phyloP scores from a whole-genome alignment of 2,888 invertebrate genomes.

The Blastobasis adustella region DNA sequence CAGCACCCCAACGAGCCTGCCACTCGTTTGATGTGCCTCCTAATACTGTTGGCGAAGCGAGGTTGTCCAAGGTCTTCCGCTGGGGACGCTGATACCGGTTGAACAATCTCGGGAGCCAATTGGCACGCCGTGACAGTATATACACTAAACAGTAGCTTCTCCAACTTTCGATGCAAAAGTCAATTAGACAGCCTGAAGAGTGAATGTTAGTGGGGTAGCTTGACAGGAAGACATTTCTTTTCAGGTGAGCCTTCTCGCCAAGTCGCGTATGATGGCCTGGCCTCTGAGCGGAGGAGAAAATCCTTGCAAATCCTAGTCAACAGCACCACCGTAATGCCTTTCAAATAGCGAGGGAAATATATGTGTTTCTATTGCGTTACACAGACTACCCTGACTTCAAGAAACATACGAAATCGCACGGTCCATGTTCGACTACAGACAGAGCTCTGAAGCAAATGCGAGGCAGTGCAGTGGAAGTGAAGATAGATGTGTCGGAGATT shows the following conservation, averaged over 20 bases:
- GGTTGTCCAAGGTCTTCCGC: no score
- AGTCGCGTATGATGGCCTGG: constrained; percentile 37
- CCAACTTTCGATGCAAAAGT: no score
- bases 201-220: constrained; percentile 18
- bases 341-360: constrained; percentile 58
- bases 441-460: constrained; percentile 41
- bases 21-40: no score
- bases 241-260: constrained; percentile 45
- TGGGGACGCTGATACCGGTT: no score
- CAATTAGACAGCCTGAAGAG: no score
- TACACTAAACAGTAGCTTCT: no score
- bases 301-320: constrained; percentile 61
- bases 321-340: constrained; percentile 55
- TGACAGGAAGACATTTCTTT: constrained; percentile 54
- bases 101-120: no score
- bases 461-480: constrained; percentile 38
- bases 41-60: no score
- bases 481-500: constrained; percentile 23
- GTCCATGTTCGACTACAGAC: constrained; percentile 38
- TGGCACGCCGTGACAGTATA: no score
- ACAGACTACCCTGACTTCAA: constrained; percentile 42
- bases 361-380: constrained; percentile 55
- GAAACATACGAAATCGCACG: constrained; percentile 52
- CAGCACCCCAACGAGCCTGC: no score
- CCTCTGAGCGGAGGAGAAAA: constrained; percentile 48